These are phyloP conservation scores for Crotophaga sulcirostris DNA, from an alignment of 2,113 vertebrate species.

Conservation along the genomic window DNA sequence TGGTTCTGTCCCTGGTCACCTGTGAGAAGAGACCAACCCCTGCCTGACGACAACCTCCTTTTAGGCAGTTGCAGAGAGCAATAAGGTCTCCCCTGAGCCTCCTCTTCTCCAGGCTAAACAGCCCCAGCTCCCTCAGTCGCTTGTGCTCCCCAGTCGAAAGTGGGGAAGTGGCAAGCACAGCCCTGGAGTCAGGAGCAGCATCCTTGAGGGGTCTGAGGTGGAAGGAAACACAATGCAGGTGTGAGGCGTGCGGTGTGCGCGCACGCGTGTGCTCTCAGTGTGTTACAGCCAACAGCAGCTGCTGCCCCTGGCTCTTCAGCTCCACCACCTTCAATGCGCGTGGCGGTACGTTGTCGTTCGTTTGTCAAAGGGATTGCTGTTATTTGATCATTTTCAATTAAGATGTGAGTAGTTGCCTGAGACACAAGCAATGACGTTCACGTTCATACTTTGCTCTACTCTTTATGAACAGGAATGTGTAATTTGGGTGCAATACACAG, in stretches of 20 bases:
- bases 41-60: no score
- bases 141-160: no score
- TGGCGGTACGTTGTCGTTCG: not conserved
- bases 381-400: slow-evolving; percentile 76
- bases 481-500: slow-evolving; percentile 77
- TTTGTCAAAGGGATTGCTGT: slow-evolving; percentile 59
- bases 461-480: slow-evolving; percentile 76
- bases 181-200: not conserved
- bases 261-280: fast-evolving
- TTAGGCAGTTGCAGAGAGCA: no score
- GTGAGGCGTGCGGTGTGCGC: fast-evolving
- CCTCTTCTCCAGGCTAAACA: no score
- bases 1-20: no score
- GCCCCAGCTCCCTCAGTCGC: no score
- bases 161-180: not conserved
- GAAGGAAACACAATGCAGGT: not conserved
- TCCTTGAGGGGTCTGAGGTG: not conserved
- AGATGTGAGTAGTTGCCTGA: slow-evolving; percentile 77
- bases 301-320: not conserved
- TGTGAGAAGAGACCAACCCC: no score
- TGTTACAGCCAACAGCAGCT: fast-evolving
- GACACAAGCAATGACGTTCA: slow-evolving; percentile 68
- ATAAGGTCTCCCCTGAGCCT: no score
- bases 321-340: not conserved
- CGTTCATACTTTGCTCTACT: slow-evolving; percentile 66